Percentiles rank a stretch among this genome's conserved stretches.
phyloP scores from a whole-genome alignment of 2,888 invertebrate genomes.

The Helleia helle region DNA sequence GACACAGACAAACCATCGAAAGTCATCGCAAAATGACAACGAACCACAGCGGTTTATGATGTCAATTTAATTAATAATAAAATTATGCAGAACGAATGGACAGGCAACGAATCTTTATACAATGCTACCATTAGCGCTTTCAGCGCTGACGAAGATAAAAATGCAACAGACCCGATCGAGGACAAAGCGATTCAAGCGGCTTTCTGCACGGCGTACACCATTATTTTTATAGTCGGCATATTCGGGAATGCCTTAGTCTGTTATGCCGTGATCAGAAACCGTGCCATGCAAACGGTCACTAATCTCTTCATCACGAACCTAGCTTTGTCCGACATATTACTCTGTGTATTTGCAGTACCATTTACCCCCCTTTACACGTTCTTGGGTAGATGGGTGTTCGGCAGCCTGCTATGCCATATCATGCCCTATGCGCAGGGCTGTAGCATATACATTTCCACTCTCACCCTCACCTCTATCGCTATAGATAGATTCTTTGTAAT shows the following conservation, averaged over 20 bases:
- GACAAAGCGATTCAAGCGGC: constrained; percentile 80
- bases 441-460: constrained; percentile 91
- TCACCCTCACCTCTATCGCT: constrained; percentile 93
- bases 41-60: constrained; percentile 53
- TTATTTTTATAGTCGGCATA: constrained; percentile 86
- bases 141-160: constrained; percentile 33
- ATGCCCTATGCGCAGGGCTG: constrained; percentile 91
- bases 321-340: constrained; percentile 88
- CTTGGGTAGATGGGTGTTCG: constrained; percentile 89
- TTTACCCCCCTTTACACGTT: constrained; percentile 93
- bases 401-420: constrained; percentile 85
- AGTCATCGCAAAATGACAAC: constrained; percentile 29
- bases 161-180: constrained; percentile 72
- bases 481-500: constrained; percentile 94
- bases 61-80: constrained; percentile 40
- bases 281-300: constrained; percentile 93
- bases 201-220: constrained; percentile 83
- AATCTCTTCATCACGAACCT: constrained; percentile 94
- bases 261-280: constrained; percentile 88
- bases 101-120: constrained; percentile 32
- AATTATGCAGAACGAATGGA: constrained; percentile 61
- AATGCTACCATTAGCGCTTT: constrained; percentile 33
- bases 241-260: constrained; percentile 90
- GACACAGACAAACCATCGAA: constrained; percentile 22
- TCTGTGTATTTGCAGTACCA: constrained; percentile 90